Base-by-base conservation (phyloP, 1,140 invertebrate species). In the Kradibia gibbosae region DNA sequence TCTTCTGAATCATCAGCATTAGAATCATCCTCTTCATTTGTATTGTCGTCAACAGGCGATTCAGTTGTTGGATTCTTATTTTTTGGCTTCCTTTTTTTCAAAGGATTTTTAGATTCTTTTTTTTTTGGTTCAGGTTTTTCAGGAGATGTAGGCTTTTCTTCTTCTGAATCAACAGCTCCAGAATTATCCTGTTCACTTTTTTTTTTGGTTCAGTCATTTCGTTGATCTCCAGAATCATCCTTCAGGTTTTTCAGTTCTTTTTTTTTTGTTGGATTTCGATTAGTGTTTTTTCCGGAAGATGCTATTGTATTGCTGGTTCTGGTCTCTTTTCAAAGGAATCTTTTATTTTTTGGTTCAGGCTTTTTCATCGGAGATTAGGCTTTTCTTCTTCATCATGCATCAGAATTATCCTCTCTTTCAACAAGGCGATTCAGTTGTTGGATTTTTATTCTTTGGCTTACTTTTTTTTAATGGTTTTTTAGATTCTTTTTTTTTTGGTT, bases 1-100 rank as follows among this genome's bases (percentile, higher is more conserved):
- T 81, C 73, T 17, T 62, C 4, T 39, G 28, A 7, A n/a, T 81
- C 79, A 45, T 81, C 80, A 22, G 50, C 79, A 45, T 81, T 73
- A 22, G 50, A 10, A 3, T 77, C 39, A 22, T 31, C 15, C 1
- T 80, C 78, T 8, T 70, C 62, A 0, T 74, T 50, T 62, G n/a
- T n/a, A n/a, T n/a, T n/a, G n/a, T n/a, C n/a, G n/a, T n/a, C n/a
- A n/a, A 39, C 53, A n/a, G 78, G 70, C n/a, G 50, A 11, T 45
- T 2, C 22, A 15, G 67, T 73, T 31, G 78, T 80, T 7, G 78
- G 53, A 3, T 74, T 80, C 2, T 31, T 65, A 28, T 78, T 71
- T 67, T 31, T 65, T 10, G 57, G 25, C 34, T 28, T 28, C 36
- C 36, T 50, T 34, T 28, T 31, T 34, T 73, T 45, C n/a, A 15